Evolutionary conservation across 2,797 vertebrate species (phyloP), one percentile per base, ranked within the genome.

Genomic region (Leucoraja ocellata): DNA sequence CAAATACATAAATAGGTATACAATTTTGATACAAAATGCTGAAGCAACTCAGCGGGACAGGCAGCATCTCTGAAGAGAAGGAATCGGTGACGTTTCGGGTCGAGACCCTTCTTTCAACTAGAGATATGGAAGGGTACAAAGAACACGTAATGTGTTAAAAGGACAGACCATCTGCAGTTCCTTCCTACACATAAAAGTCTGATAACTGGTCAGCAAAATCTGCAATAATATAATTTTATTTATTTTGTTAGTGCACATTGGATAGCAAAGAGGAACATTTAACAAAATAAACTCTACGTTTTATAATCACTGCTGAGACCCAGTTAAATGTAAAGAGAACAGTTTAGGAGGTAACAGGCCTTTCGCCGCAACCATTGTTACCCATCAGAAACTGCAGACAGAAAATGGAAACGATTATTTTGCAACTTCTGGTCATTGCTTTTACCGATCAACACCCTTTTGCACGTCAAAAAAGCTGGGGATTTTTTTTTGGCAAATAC

Each of bases 341-440:
- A 21, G 10, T 74, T 1, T 32, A 74, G 18, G 68, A 6, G 5
- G 71, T 32, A 39, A 36, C 18, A 18, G 74, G 73, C 10, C 25
- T 16, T 16, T 91, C 25, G 1, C 90, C 32, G 25, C 39, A 58
- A 25, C 46, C 68, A 7, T 28, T 74, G 39, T 74, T 25, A 58
- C 25, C 23, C 90, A 74, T 28, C 71, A 92, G 36, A 39, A 92
- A 54, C 11, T n/a, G 90, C 90, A 54, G 73, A 76, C 9, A 65
- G 18, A 46, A 76, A 92, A 92, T 76, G 71, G 90, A 92, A 92
- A 92, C 11, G 90, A 92, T 92, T 58, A 76, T 54, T 76, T 74
- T 92, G 90, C 9, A 74, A 92, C 46, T 74, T 92, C 88, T 71
- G 65, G 73, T 91, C 73, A 36, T 54, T n/a, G 71, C 25, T 92